These are phyloP conservation scores for Diuraphis noxia DNA, from an alignment of 1,140 invertebrate genomes.

Conservation along the genomic window DNA sequence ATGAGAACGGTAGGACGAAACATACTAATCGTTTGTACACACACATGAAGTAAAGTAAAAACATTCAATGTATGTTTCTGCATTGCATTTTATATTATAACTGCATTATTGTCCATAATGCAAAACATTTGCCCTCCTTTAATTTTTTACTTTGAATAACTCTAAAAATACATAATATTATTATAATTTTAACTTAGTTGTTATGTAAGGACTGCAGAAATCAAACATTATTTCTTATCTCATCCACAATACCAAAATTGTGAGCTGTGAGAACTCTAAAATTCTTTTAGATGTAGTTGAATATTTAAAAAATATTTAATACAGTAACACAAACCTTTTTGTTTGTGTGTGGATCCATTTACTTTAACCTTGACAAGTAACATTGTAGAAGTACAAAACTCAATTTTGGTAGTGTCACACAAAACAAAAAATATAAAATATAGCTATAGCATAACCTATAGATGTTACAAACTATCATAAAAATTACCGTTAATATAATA, in stretches of 20 bases:
- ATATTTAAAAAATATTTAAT: not conserved
- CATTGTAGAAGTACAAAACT: not conserved
- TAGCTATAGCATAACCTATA: not conserved
- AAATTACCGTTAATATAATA: not conserved
- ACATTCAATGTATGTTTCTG: not conserved
- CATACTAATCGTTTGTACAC: conserved; percentile 33
- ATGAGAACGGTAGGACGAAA: conserved; percentile 32
- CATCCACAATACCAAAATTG: no score
- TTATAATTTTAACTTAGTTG: not conserved
- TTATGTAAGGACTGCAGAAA: not conserved
- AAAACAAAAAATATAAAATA: not conserved
- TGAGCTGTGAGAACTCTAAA: no score
- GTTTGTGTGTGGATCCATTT: not conserved
- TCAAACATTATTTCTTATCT: no score
- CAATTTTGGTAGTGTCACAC: not conserved
- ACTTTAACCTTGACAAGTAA: not conserved
- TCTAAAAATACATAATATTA: not conserved
- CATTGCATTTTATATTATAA: conserved; percentile 18
- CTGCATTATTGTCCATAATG: not conserved
- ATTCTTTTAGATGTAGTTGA: no score
- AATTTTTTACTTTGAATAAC: not conserved
- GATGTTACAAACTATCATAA: not conserved
- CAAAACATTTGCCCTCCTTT: not conserved
- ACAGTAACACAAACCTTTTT: not conserved
- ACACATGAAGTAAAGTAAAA: conserved; percentile 35